Base-by-base conservation (phyloP, 1,140 invertebrate species). In the Panulirus ornatus region DNA sequence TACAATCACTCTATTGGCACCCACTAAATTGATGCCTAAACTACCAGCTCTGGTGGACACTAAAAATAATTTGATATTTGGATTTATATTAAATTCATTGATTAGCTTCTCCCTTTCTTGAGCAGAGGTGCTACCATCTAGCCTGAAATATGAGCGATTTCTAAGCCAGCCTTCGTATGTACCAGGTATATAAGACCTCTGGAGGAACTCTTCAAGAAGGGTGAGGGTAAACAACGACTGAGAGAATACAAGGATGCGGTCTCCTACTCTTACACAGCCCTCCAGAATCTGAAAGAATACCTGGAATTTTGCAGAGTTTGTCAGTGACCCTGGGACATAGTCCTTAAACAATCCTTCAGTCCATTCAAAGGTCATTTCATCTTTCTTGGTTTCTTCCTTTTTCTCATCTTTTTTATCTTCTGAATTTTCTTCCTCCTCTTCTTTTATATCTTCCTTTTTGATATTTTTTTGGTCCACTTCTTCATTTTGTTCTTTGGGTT, bases 11-110 rank as follows among this genome's bases (percentile, higher is more conserved):
- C 99, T 95, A 94, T 99, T 99, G 0, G 99, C 99, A 36, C 98
- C 99, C 71, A 98, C 97, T 34, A 99, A 95, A 95, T 99, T 99
- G 76, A 99, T 99, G 6, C 99, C 99, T 22, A 99, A 94, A 36
- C 98, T 99, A 22, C 99, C 99, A 82, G 99, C 99, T 93, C 98
- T 96, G 0, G 98, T 99, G 0, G 98, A 99, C n/a, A 99, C 97
- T 66, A 99, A 95, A 94, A 99, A 99, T 44, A 99, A 94, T 93
- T 97, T 96, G 58, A 98, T 95, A 91, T 97, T 96, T n/a, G 96
- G 95, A 95, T 97, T 97, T 58, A 96, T 96, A 94, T 99, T 99
- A 93, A 99, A 99, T 93, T 98, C 97, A 93, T 99, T 98, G 86
- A 99, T 99, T 22, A 99, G 94, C 93, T 98, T 98, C 93, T 99